Evolutionary conservation across 1,140 invertebrate genomes (phyloP).

Genomic region (Drosophila micromelanica): DNA sequence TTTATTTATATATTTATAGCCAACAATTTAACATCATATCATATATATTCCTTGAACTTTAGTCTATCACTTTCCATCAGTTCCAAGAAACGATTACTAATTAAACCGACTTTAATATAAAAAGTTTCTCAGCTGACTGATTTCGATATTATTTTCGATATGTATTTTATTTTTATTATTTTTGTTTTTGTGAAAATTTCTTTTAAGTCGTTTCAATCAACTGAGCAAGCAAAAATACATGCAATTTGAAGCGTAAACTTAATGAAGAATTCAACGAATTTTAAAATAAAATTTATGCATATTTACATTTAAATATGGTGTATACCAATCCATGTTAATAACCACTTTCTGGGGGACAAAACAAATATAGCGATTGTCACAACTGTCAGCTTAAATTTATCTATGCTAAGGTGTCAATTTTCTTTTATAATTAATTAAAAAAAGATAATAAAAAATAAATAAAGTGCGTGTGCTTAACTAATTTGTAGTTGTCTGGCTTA

Average conservation of each 20-base stretch:
- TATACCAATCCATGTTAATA: constrained; percentile 25
- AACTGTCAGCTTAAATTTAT: constrained; percentile 16
- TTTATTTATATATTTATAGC: not conserved
- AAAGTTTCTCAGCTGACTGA: not conserved
- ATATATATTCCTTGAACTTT: constrained; percentile 14
- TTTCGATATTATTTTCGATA: constrained; percentile 3
- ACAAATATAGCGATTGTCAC: constrained; percentile 26
- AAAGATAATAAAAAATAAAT: constrained; percentile 31
- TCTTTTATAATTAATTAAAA: not conserved
- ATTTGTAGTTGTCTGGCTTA: constrained; percentile 33
- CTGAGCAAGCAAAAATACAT: constrained; percentile 28
- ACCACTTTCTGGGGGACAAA: constrained; percentile 12
- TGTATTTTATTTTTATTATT: constrained; percentile 3
- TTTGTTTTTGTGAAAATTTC: not conserved
- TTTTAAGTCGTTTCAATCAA: constrained; percentile 7
- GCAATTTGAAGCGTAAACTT: constrained; percentile 8
- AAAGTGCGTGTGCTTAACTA: constrained; percentile 58
- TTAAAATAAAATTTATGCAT: constrained; percentile 19
- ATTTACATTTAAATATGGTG: constrained; percentile 24
- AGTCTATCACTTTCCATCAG: constrained; percentile 16
- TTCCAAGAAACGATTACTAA: constrained; percentile 5
- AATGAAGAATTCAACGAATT: constrained; percentile 6
- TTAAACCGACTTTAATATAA: constrained; percentile 8
- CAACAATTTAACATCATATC: not conserved
- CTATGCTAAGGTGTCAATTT: constrained; percentile 13